Conservation (phyloP, 2,888 invertebrate species). For the Scaptomyza reducta region DNA sequence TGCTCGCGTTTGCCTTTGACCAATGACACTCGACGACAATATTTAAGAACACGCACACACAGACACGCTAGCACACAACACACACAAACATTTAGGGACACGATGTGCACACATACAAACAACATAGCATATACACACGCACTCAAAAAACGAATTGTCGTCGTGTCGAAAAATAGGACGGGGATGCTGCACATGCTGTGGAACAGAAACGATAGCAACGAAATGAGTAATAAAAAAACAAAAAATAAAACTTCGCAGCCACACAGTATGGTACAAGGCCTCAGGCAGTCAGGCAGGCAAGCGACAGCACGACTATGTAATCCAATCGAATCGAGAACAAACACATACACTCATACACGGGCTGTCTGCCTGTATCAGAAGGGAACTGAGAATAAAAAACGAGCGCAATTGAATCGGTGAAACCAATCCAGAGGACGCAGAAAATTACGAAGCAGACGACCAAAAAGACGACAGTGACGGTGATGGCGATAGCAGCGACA, state of each 20-base stretch:
- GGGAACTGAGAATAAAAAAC: conserved; percentile 65
- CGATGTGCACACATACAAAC: conserved; percentile 7
- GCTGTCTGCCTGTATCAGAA: conserved; percentile 16
- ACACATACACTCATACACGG: conserved; percentile 38
- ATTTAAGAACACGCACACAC: conserved; percentile 67
- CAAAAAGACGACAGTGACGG: conserved; percentile 46
- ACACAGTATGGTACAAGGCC: conserved; percentile 26
- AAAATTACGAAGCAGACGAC: conserved; percentile 66
- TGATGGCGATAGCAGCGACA: conserved; percentile 39
- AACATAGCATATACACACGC: conserved; percentile 24
- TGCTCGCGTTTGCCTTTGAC: conserved; percentile 70
- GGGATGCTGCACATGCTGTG: conserved; percentile 59
- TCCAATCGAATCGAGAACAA: conserved; percentile 73
- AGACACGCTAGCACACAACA: conserved; percentile 22
- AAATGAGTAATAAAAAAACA: conserved; percentile 18
- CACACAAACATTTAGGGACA: conserved; percentile 7
- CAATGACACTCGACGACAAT: conserved; percentile 84
- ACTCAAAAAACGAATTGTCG: conserved; percentile 73
- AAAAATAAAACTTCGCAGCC: conserved; percentile 41
- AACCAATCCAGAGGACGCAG: conserved; percentile 73
- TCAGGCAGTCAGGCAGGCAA: conserved; percentile 20
- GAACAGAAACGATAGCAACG: conserved; percentile 48
- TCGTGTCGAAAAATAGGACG: conserved; percentile 38
- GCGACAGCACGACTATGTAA: conserved; percentile 64
- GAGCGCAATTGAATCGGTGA: conserved; percentile 71